Percentiles rank a stretch among this genome's conserved stretches.
These are phyloP conservation scores for Styela plicata DNA, from an alignment of 23 tunicate species.

Conservation along the genomic window DNA sequence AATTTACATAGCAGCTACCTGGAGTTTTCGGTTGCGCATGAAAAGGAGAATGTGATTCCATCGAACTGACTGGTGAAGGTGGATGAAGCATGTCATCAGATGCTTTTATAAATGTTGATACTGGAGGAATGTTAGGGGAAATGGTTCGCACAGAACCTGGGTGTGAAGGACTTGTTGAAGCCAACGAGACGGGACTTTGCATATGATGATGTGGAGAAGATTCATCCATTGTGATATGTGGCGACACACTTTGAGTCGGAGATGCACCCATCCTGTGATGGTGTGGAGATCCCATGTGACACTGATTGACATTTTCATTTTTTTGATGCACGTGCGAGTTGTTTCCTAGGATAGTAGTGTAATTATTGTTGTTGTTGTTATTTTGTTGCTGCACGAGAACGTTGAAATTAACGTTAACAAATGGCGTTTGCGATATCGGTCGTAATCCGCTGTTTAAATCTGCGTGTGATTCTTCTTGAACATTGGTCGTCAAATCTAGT, in stretches of 20 bases:
- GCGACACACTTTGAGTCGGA: slow-evolving; percentile 17
- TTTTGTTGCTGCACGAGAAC: slow-evolving; percentile 73
- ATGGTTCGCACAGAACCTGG: neutral
- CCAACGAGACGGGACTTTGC: slow-evolving; percentile 14
- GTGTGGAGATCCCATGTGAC: slow-evolving; percentile 26
- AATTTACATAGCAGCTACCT: slow-evolving; percentile 11
- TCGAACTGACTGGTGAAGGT: slow-evolving; percentile 47
- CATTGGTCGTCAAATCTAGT: neutral
- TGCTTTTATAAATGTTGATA: slow-evolving; percentile 86
- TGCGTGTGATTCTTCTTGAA: neutral
- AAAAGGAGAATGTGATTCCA: slow-evolving; percentile 21
- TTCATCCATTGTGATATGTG: slow-evolving; percentile 31
- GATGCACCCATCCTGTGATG: slow-evolving; percentile 5
- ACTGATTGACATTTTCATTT: neutral
- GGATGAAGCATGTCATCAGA: slow-evolving; percentile 91
- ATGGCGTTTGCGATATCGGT: slow-evolving; percentile 16
- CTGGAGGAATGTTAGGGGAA: slow-evolving; percentile 62
- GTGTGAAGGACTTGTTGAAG: neutral
- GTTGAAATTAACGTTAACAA: slow-evolving; percentile 79
- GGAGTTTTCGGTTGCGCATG: slow-evolving; percentile 20
- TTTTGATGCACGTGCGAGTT: neutral
- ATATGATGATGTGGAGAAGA: slow-evolving; percentile 60
- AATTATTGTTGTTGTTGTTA: slow-evolving; percentile 44
- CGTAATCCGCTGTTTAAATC: neutral
- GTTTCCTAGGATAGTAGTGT: neutral